Conservation (phyloP, 2,888 invertebrate species). For the Sinopyrophorus schimmeli region DNA sequence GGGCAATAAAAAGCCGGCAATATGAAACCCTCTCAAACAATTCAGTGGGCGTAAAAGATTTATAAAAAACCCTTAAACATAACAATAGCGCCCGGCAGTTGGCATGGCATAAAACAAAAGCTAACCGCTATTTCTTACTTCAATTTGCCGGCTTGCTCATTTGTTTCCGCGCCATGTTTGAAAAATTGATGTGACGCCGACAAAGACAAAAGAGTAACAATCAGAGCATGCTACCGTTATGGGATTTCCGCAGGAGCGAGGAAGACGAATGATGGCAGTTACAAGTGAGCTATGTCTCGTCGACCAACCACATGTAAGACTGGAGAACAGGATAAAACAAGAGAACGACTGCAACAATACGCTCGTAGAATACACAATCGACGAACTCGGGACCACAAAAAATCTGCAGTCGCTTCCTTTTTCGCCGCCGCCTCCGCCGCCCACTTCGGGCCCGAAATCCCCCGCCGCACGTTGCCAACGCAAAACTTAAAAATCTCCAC, state of each 20-base stretch:
- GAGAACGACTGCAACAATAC: conserved; percentile 51
- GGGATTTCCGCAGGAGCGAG: conserved; percentile 43
- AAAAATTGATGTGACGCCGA: conserved; percentile 58
- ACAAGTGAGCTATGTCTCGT: conserved; percentile 46
- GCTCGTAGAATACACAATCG: conserved; percentile 53
- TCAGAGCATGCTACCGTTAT: conserved; percentile 49
- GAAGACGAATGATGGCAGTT: conserved; percentile 45
- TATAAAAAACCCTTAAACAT: conserved; percentile 50
- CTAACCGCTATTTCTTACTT: conserved; percentile 58
- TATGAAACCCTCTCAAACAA: conserved; percentile 43
- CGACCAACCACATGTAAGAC: conserved; percentile 52
- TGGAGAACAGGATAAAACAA: conserved; percentile 51
- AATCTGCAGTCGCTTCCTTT: conserved; percentile 36
- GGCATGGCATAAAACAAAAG: conserved; percentile 57
- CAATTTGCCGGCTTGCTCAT: conserved; percentile 57
- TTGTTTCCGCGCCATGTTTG: conserved; percentile 57
- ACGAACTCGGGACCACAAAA: conserved; percentile 33
- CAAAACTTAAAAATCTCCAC: too few relatives aligned
- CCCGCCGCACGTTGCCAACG: too few relatives aligned
- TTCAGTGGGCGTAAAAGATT: conserved; percentile 44
- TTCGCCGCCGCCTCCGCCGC: too few relatives aligned
- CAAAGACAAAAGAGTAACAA: conserved; percentile 55
- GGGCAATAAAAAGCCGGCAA: conserved; percentile 51
- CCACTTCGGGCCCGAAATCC: too few relatives aligned
- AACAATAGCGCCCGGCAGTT: conserved; percentile 55